A percentile compares a stretch with the other conserved stretches of the same genome.
phyloP scores from a whole-genome alignment of 53 echinoderm and acorn worm species.

The Crossaster papposus region DNA sequence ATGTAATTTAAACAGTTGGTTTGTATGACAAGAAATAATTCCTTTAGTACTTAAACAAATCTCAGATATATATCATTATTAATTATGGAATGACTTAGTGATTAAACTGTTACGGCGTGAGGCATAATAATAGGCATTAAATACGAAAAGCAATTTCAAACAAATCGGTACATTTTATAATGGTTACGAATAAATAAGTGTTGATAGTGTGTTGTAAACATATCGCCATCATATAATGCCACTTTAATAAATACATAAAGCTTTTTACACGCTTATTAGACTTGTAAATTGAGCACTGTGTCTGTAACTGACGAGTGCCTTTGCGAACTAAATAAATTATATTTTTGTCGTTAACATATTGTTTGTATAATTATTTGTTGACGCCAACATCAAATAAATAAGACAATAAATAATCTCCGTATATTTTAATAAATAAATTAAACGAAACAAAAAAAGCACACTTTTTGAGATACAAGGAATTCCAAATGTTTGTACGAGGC shows the following conservation, averaged over 20 bases:
- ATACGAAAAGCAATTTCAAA: not conserved
- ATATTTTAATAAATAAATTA: slow-evolving; percentile 50
- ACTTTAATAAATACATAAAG: slow-evolving; percentile 41
- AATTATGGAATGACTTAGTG: not conserved
- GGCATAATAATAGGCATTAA: not conserved
- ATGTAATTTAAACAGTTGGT: not conserved
- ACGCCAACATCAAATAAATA: slow-evolving; percentile 43
- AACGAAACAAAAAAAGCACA: slow-evolving; percentile 45
- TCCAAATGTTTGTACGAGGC: not conserved
- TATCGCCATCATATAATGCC: slow-evolving; percentile 22
- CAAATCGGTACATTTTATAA: not conserved
- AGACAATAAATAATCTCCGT: slow-evolving; percentile 52
- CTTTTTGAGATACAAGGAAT: slow-evolving; percentile 40
- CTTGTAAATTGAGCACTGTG: not conserved
- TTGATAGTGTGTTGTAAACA: slow-evolving; percentile 12
- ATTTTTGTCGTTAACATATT: slow-evolving; percentile 11
- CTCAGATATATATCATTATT: not conserved
- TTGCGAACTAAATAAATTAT: slow-evolving; percentile 8
- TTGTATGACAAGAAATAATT: not conserved
- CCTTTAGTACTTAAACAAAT: not conserved
- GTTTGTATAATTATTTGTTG: slow-evolving; percentile 19
- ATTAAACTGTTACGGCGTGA: not conserved
- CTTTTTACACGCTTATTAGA: slow-evolving; percentile 45
- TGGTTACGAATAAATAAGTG: slow-evolving; percentile 28
- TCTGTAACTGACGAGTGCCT: not conserved